Evolutionary conservation across 2,888 invertebrate genomes (phyloP).

Genomic region (Epirrhoe tristata): DNA sequence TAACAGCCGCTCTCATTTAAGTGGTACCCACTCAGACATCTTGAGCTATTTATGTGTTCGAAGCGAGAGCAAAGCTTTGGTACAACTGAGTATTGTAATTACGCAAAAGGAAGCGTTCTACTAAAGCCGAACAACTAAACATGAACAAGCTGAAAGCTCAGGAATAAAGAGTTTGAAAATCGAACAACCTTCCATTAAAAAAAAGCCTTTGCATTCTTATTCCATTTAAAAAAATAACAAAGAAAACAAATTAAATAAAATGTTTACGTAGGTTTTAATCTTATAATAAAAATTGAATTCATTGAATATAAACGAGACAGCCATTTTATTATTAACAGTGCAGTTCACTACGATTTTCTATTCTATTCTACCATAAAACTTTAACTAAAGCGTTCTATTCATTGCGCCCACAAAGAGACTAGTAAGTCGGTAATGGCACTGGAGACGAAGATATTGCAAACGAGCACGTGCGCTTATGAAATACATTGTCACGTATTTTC

Average conservation of each 20-base stretch:
- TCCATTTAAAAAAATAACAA: too few species aligned
- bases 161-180: neutral
- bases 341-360: neutral
- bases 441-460: neutral
- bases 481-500: neutral
- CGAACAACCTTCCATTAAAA: neutral
- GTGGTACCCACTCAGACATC: slow-evolving; percentile 44
- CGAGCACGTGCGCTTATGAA: slow-evolving; percentile 4
- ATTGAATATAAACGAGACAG: neutral
- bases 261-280: neutral
- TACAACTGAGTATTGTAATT: slow-evolving; percentile 19
- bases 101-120: slow-evolving; percentile 10
- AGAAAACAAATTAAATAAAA: neutral
- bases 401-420: neutral
- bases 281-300: neutral
- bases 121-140: neutral
- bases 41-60: slow-evolving; percentile 53
- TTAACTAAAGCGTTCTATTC: neutral
- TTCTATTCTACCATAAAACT: neutral
- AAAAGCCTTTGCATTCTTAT: too few species aligned
- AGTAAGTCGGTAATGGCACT: slow-evolving; percentile 1
- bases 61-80: slow-evolving; percentile 35
- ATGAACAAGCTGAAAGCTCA: neutral
- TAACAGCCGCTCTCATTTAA: slow-evolving; percentile 54
- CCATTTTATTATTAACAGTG: neutral